Evolutionary conservation across 1,140 invertebrate species (phyloP), one percentile per base, ranked within the genome.

Genomic region (Holotrichia oblita): DNA sequence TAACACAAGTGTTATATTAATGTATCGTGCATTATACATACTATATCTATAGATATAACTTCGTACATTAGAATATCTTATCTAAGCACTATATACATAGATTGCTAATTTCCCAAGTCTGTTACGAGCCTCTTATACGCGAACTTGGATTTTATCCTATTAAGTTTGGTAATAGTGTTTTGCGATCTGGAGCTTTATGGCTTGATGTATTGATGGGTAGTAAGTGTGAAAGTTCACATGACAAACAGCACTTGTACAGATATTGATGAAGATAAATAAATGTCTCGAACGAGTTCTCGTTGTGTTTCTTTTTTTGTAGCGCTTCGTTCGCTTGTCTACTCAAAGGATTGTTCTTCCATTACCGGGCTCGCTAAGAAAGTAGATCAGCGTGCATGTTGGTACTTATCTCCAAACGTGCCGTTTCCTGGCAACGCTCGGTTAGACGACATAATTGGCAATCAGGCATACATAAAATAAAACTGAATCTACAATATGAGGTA

Each of bases 381-480:
- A n/a, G 48, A 55, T 14, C 48, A 55, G 48, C 3, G 22, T 69
- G 22, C 12, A 27, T 69, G 61, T 17, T 17, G 24, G 61, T n/a
- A 17, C 61, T 69, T 69, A 69, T 69, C 61, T 69, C 7, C 22
- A 24, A 27, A 69, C 61, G 61, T 69, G 61, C 61, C 9, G 61
- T 69, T 27, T 22, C 61, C 27, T 69, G 61, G 61, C 61, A 69
- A 69, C 61, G 22, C 17, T 22, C 27, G 20, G 20, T 69, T 34
- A 22, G 61, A 27, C 22, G 3, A 20, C 22, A 14, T 69, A 69
- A 69, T 69, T 69, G 22, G 61, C 20, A 20, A 69, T 69, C 12
- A 69, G 17, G 22, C 61, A 12, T 17, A 22, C 61, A 34, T 69
- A 69, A 69, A 69, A 69, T 22, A 69, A 27, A 69, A 34, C 27